Conservation (phyloP, 1,140 invertebrate species). For the roundworm (Caenorhabditis elegans) region WBcel235 BX284604.4:248501-249000, state of each 20-base stretch:
- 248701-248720: background rate
- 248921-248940: conserved; percentile 76
- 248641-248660: conserved; percentile 94
- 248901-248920: too few relatives aligned
- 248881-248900: too few relatives aligned
- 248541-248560: too few relatives aligned
- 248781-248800: background rate
- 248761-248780: background rate
- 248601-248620: conserved; percentile 95
- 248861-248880: background rate
- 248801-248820: background rate
- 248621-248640: conserved; percentile 94
- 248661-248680: conserved; percentile 83
- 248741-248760: too few relatives aligned
- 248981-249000: conserved; percentile 95
- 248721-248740: too few relatives aligned
- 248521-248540: too few relatives aligned
- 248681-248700: conserved; percentile 51
- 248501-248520: too few relatives aligned
- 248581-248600: conserved; percentile 95
- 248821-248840: background rate
- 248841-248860: background rate
- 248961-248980: conserved; percentile 85
- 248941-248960: conserved; percentile 78
- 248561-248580: conserved; percentile 35